Evolutionary conservation across 2,113 vertebrate species (phyloP).

Genomic region (Aspiorhynchus laticeps): DNA sequence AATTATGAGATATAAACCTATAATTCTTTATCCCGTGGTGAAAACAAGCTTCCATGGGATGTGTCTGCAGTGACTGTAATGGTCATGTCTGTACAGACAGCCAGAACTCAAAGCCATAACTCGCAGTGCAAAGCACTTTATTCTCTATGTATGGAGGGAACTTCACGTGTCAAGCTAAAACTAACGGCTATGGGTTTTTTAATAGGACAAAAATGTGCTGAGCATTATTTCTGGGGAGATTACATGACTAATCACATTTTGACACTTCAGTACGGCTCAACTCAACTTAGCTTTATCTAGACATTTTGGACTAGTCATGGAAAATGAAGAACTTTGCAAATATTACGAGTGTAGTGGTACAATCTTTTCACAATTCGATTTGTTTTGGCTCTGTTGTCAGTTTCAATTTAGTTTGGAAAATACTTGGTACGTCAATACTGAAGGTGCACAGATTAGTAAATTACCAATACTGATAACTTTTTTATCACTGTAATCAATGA

Average conservation of each 20-base stretch:
- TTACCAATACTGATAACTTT: not conserved
- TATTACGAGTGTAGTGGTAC: not conserved
- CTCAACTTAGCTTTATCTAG: not conserved
- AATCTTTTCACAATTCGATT: not conserved
- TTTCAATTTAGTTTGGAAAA: not conserved
- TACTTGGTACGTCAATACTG: not conserved
- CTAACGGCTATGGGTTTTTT: not conserved
- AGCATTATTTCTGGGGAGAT: not conserved
- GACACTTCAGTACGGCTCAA: not conserved
- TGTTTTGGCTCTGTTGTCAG: not conserved
- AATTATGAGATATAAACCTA: not conserved
- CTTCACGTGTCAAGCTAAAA: constrained; percentile 18
- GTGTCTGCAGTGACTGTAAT: not conserved
- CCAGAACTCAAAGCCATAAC: constrained; percentile 26
- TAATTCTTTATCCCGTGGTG: not conserved
- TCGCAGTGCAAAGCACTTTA: constrained; percentile 39
- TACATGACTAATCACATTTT: constrained; percentile 11
- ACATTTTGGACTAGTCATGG: not conserved
- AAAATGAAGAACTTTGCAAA: not conserved
- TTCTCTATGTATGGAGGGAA: not conserved
- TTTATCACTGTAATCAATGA: not conserved
- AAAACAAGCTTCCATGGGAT: not conserved
- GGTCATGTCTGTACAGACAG: constrained; percentile 38
- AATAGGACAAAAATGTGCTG: not conserved
- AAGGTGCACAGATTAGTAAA: not conserved